A percentile compares a stretch with the other conserved stretches of the same genome.
Evolutionary conservation across 2,797 vertebrate species (phyloP).

Genomic region (Erethizon dorsatum): DNA sequence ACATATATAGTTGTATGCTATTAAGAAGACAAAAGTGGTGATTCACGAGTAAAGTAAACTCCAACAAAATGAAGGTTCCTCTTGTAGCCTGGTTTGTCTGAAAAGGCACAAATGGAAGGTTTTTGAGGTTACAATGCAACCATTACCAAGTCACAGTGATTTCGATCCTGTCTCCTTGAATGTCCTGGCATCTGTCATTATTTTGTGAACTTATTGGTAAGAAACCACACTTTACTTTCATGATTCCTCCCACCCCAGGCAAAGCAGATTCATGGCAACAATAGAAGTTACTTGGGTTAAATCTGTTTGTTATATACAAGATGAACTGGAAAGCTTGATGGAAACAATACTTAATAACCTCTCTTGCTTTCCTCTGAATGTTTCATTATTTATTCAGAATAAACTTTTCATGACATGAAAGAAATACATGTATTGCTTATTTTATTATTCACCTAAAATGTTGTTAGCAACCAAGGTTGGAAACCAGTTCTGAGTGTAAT

Average conservation of each 20-base stretch:
- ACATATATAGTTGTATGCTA: not conserved
- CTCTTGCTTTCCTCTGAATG: not conserved
- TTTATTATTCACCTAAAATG: slow-evolving; percentile 72
- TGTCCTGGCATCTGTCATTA: not conserved
- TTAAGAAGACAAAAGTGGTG: not conserved
- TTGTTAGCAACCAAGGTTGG: slow-evolving; percentile 51
- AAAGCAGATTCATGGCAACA: not conserved
- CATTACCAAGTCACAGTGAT: not conserved
- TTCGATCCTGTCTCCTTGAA: slow-evolving; percentile 7
- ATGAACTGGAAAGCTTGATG: slow-evolving; percentile 36
- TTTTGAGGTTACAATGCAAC: not conserved
- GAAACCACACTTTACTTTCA: slow-evolving; percentile 4
- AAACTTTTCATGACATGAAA: slow-evolving; percentile 46
- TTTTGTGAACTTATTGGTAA: slow-evolving; percentile 2
- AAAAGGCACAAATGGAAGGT: not conserved
- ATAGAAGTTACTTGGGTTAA: slow-evolving; percentile 21
- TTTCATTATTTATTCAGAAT: slow-evolving; percentile 69
- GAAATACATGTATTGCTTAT: slow-evolving; percentile 63
- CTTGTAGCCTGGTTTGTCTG: not conserved
- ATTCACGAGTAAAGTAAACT: not conserved
- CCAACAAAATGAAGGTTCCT: not conserved
- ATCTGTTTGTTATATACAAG: slow-evolving; percentile 33
- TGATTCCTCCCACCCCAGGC: not conserved
- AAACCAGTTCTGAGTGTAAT: slow-evolving; percentile 5
- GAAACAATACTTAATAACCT: slow-evolving; percentile 55